Percentiles rank a stretch among this genome's conserved stretches.
phyloP scores from a whole-genome alignment of 2,113 vertebrate species.

The Macaca mulatta region DNA sequence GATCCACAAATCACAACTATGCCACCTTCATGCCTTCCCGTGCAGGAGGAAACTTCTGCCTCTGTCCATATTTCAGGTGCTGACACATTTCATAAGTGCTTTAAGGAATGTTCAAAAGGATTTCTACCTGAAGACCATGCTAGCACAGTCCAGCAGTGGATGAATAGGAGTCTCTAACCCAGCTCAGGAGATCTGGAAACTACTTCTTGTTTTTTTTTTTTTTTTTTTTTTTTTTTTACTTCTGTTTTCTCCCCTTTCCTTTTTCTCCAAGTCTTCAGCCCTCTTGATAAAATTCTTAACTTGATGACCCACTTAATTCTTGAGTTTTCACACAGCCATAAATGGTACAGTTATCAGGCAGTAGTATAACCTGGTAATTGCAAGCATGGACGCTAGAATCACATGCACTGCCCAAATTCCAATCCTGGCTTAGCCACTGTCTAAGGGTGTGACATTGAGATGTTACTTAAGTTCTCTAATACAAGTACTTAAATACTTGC shows the following conservation, averaged over 20 bases:
- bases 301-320: background rate
- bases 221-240: background rate
- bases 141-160: background rate
- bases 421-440: background rate
- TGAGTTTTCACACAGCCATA: background rate
- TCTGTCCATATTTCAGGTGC: slow-evolving; percentile 50
- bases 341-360: background rate
- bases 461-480: background rate
- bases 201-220: background rate
- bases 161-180: background rate
- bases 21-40: background rate
- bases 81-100: background rate
- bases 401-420: background rate
- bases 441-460: background rate
- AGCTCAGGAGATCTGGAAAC: background rate
- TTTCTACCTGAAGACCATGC: accelerated
- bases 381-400: background rate
- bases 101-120: background rate
- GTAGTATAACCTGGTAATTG: background rate
- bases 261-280: background rate
- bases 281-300: background rate
- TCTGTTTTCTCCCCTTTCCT: background rate
- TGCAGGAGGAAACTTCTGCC: background rate
- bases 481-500: background rate
- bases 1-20: background rate